phyloP scores from a whole-genome alignment of 1,140 invertebrate genomes.

The Euborellia annulipes region DNA sequence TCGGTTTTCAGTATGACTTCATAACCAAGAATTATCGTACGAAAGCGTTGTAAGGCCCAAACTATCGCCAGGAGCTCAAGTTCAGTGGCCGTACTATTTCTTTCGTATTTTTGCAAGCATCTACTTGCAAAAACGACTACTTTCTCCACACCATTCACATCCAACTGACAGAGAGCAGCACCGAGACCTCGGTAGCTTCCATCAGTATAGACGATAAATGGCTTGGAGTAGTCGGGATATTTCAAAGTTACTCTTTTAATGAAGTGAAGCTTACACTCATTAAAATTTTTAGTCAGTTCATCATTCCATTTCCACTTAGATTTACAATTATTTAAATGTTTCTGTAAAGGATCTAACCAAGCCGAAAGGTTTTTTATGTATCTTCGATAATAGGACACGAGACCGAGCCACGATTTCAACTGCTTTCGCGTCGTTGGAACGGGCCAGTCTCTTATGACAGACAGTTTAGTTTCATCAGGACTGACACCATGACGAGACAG shows the following conservation, averaged over 20 bases:
- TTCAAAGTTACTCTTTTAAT: slow-evolving; percentile 16
- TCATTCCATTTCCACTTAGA: slow-evolving; percentile 17
- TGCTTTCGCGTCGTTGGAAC: slow-evolving; percentile 22
- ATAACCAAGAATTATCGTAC: slow-evolving; percentile 21
- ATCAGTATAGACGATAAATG: slow-evolving; percentile 15
- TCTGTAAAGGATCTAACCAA: slow-evolving; percentile 14
- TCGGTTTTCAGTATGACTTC: slow-evolving; percentile 27
- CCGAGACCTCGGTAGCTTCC: background rate
- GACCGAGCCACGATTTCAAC: slow-evolving; percentile 25
- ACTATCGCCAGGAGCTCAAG: slow-evolving; percentile 26
- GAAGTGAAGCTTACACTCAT: slow-evolving; percentile 18
- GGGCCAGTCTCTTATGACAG: slow-evolving; percentile 20
- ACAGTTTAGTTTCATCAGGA: slow-evolving; percentile 21
- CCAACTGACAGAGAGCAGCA: background rate
- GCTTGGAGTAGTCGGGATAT: slow-evolving; percentile 12
- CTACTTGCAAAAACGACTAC: slow-evolving; percentile 15
- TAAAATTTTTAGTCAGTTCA: slow-evolving; percentile 15
- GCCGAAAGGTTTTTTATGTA: slow-evolving; percentile 21
- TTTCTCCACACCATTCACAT: slow-evolving; percentile 2
- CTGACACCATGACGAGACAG: slow-evolving; percentile 22
- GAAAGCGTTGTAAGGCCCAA: slow-evolving; percentile 25
- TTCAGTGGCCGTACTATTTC: slow-evolving; percentile 25
- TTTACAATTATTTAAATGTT: slow-evolving; percentile 19
- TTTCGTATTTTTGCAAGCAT: slow-evolving; percentile 16
- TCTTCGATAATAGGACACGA: slow-evolving; percentile 24